Conservation (phyloP, 2,888 invertebrate genomes). For the Apamea monoglypha region DNA sequence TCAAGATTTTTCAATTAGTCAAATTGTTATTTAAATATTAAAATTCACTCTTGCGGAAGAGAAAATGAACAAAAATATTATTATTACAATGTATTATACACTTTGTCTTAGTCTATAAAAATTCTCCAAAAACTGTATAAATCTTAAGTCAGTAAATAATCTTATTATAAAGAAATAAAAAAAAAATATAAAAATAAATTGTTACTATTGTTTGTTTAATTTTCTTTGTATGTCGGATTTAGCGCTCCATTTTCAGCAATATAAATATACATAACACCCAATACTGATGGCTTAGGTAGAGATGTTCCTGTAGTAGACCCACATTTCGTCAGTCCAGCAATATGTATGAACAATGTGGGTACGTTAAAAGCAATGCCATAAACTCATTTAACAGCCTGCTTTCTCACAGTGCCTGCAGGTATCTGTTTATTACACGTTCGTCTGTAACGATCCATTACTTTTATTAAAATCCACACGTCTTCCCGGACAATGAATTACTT, state of each 20-base stretch:
- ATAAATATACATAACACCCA: too few relatives aligned
- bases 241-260: background rate
- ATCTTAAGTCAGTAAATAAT: background rate
- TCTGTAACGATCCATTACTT: constrained; percentile 8
- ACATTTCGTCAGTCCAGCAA: background rate
- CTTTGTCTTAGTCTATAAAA: too few relatives aligned
- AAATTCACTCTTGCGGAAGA: background rate
- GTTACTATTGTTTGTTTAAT: background rate
- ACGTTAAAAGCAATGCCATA: background rate
- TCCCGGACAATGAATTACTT: constrained; percentile 15
- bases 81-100: background rate
- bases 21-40: background rate
- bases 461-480: constrained; percentile 22
- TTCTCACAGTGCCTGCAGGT: background rate
- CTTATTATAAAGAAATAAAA: background rate
- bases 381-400: background rate
- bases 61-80: too few relatives aligned
- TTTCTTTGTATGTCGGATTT: background rate
- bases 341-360: background rate
- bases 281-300: too few relatives aligned
- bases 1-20: background rate
- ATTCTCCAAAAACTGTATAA: background rate
- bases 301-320: too few relatives aligned
- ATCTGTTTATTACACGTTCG: constrained; percentile 1
- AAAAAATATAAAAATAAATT: too few relatives aligned